Percentiles rank a stretch among this genome's conserved stretches.
These are phyloP conservation scores for Terebella lapidaria DNA, from an alignment of 2,888 invertebrate species.

Conservation along the genomic window DNA sequence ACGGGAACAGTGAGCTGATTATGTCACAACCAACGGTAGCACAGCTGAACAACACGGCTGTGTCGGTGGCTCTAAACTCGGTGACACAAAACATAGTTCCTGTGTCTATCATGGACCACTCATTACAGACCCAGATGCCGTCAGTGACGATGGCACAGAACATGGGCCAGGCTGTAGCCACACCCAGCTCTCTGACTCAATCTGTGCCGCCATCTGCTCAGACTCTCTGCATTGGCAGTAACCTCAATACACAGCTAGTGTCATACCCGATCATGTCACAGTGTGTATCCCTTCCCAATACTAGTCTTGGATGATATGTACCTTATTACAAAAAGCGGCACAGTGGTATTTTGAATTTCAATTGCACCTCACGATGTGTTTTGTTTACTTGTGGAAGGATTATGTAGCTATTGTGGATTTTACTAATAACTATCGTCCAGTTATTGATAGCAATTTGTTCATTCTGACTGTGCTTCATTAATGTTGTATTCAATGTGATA, in stretches of 20 bases:
- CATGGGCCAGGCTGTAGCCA: neutral
- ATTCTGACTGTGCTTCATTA: too few relatives aligned
- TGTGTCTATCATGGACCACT: constrained; percentile 4
- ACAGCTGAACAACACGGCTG: constrained; percentile 5
- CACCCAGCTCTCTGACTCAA: neutral
- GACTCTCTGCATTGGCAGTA: neutral
- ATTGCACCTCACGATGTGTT: too few relatives aligned
- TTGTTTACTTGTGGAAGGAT: too few relatives aligned
- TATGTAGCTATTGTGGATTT: too few relatives aligned
- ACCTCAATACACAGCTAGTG: constrained; percentile 17
- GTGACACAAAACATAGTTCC: constrained; percentile 6
- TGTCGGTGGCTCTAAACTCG: constrained; percentile 3
- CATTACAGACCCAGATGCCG: neutral
- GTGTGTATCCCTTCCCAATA: constrained; percentile 12
- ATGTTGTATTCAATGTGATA: too few relatives aligned
- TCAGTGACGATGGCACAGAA: neutral
- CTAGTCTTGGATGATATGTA: constrained; percentile 14
- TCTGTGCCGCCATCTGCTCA: neutral
- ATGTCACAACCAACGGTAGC: constrained; percentile 17
- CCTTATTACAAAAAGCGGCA: too few relatives aligned
- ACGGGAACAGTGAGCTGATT: constrained; percentile 21
- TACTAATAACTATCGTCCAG: too few relatives aligned
- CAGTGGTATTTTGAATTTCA: too few relatives aligned
- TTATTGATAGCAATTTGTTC: too few relatives aligned
- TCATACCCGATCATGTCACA: constrained; percentile 29